phyloP scores from a whole-genome alignment of 2,888 invertebrate genomes.

The Troides aeacus region DNA sequence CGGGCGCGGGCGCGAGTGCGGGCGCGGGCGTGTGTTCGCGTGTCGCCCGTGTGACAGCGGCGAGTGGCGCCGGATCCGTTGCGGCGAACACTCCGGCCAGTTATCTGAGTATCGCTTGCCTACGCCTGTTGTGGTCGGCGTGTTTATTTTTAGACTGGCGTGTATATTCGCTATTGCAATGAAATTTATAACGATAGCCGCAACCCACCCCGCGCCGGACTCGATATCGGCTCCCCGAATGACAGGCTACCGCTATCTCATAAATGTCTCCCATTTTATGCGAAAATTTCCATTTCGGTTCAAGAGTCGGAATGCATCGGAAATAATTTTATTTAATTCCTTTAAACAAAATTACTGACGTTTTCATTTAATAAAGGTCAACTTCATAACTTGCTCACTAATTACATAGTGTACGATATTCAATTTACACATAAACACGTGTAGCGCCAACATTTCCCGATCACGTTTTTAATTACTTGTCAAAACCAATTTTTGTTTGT shows the following conservation, averaged over 20 bases:
- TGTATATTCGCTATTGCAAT: conserved; percentile 71
- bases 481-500: not conserved
- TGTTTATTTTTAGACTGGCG: conserved; percentile 74
- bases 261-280: conserved; percentile 72
- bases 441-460: conserved; percentile 34
- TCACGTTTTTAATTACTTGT: not conserved
- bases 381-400: not conserved
- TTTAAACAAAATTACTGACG: conserved; percentile 16
- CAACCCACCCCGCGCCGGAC: conserved; percentile 55
- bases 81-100: conserved; percentile 55
- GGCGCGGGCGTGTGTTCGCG: conserved; percentile 47
- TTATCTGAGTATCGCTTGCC: conserved; percentile 70
- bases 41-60: conserved; percentile 58
- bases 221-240: conserved; percentile 65
- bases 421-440: conserved; percentile 34
- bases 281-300: conserved; percentile 58
- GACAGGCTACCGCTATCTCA: conserved; percentile 71
- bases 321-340: conserved; percentile 54
- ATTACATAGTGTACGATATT: not conserved
- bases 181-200: conserved; percentile 62
- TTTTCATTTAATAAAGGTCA: conserved; percentile 9
- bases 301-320: conserved; percentile 57
- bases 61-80: conserved; percentile 46
- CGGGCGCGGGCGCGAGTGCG: conserved; percentile 14
- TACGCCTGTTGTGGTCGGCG: conserved; percentile 66